A percentile compares a stretch with the other conserved stretches of the same genome.
phyloP scores from a whole-genome alignment of 2,888 invertebrate genomes.

The Hanleya hanleyi region DNA sequence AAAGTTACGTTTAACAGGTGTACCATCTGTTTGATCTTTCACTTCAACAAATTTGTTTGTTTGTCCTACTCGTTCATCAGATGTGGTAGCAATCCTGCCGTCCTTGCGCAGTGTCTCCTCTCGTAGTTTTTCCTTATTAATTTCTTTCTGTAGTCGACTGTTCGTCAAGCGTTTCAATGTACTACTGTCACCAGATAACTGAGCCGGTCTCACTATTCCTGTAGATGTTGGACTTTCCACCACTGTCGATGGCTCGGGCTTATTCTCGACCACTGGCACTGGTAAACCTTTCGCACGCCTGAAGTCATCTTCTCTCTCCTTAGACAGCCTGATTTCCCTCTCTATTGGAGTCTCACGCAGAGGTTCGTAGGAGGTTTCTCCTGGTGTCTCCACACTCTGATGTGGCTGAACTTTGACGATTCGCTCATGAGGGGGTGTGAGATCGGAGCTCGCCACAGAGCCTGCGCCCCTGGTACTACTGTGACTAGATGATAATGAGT shows the following conservation, averaged over 20 bases:
- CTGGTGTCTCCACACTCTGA: not conserved
- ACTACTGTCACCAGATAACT: conserved; percentile 4
- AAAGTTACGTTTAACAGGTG: conserved; percentile 57
- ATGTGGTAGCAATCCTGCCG: conserved; percentile 77
- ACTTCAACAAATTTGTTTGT: conserved; percentile 60
- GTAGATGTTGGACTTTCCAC: not conserved
- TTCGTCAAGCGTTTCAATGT: conserved; percentile 74
- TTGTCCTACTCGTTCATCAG: conserved; percentile 76
- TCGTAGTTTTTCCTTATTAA: conserved; percentile 87
- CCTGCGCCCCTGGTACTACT: conserved; percentile 37
- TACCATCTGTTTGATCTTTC: conserved; percentile 34
- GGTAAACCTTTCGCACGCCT: conserved; percentile 68
- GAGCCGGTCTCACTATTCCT: not conserved
- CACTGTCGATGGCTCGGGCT: conserved; percentile 23
- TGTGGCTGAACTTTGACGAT: conserved; percentile 18
- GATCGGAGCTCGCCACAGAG: conserved; percentile 10
- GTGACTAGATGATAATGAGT: conserved; percentile 48
- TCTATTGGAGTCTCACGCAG: conserved; percentile 76
- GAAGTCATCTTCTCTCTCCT: conserved; percentile 76
- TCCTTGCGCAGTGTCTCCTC: conserved; percentile 86
- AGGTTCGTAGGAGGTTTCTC: conserved; percentile 26
- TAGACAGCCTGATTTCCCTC: conserved; percentile 75
- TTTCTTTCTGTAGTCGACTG: conserved; percentile 89
- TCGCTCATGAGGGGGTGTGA: conserved; percentile 22
- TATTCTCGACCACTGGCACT: conserved; percentile 41